Base-by-base conservation (phyloP, 2,888 invertebrate genomes). In the Ennomos quercinarius region DNA sequence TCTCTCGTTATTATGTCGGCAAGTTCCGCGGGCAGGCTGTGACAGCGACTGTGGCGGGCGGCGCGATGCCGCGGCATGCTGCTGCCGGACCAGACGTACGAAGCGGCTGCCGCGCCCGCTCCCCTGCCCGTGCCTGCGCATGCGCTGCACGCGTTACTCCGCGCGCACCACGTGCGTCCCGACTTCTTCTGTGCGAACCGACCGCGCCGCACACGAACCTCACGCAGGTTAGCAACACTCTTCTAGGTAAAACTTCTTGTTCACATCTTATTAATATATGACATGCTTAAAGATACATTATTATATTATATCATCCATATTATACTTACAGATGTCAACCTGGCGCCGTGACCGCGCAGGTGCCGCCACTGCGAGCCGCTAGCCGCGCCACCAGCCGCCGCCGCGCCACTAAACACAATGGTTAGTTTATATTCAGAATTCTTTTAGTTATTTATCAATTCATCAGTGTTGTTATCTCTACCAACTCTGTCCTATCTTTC, bases 81-180 rank as follows among this genome's bases (percentile, higher is more conserved):
- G 91, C 94, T 95, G 89, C 96, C 96, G 73, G 96, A 96, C 92
- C 95, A 96, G 93, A 96, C 95, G 76, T 96, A 96, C 93, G 96
- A 96, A 91, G 94, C 64, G 55, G 68, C 86, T 3, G 94, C 83
- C 57, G 62, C 61, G 51, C 59, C 53, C n/a, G n/a, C n/a, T n/a
- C n/a, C n/a, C n/a, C n/a, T n/a, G n/a, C n/a, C n/a, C n/a, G n/a
- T n/a, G 59, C 55, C 42, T 50, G 37, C 42, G 39, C 48, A 35
- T 62, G 86, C 70, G 93, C 93, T 83, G 71, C 77, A 69, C 57
- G 76, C 78, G 62, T 71, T 87, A 72, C 77, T 87, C 71, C 83
- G 77, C 63, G 82, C 82, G 52, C 94, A 96, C 84, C 94, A 95
- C 73, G 95, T 95, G 76, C 94, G 95, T 34, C 95, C 96, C 0